A percentile compares a stretch with the other conserved stretches of the same genome.
phyloP scores from a whole-genome alignment of 2,113 vertebrate species.

The Piprites chloris region DNA sequence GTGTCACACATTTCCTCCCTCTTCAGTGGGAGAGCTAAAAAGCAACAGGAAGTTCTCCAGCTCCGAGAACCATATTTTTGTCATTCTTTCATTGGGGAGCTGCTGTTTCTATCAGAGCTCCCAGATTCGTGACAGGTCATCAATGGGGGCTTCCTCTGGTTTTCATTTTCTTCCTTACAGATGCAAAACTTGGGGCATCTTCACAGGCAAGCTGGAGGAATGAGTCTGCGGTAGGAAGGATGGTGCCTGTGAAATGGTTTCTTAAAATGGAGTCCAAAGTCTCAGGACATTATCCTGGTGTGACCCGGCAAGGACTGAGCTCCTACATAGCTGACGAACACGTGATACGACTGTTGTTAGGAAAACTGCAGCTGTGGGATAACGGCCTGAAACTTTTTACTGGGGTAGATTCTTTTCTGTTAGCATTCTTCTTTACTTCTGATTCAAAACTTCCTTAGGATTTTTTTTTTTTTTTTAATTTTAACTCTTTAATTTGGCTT shows the following conservation, averaged over 20 bases:
- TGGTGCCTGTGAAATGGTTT: neutral
- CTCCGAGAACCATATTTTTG: conserved; percentile 12
- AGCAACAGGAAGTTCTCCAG: neutral
- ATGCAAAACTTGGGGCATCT: neutral
- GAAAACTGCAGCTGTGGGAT: conserved; percentile 21
- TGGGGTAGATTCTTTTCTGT: neutral
- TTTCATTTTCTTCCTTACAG: conserved; percentile 45
- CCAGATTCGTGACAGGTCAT: neutral
- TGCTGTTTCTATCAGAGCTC: neutral
- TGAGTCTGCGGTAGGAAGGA: conserved; percentile 15
- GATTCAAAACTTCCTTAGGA: neutral
- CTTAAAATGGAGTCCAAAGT: conserved; percentile 4
- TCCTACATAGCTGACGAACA: neutral
- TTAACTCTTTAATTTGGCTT: neutral
- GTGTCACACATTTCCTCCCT: neutral
- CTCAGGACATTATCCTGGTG: conserved; percentile 43
- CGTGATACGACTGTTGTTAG: neutral
- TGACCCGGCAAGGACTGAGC: conserved; percentile 29
- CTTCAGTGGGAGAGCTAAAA: neutral
- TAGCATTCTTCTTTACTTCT: neutral
- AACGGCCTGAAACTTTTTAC: neutral
- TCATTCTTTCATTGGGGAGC: neutral
- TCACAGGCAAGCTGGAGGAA: conserved; percentile 5
- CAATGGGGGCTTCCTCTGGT: conserved; percentile 10
- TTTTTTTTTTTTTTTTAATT: neutral